These are phyloP conservation scores for Brachionus rubens DNA, from an alignment of 1,140 invertebrate species.

Conservation along the genomic window DNA sequence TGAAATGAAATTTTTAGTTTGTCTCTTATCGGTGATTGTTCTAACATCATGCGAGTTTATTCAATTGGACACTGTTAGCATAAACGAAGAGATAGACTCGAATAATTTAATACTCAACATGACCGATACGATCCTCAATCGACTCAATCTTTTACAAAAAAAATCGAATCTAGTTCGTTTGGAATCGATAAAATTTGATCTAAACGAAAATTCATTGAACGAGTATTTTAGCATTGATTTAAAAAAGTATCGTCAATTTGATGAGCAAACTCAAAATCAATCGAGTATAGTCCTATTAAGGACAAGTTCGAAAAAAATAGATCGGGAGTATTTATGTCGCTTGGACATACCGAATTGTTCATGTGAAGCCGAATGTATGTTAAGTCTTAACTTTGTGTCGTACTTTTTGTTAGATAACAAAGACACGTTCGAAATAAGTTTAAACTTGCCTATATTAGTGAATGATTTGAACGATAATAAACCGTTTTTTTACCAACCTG, in stretches of 20 bases:
- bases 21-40: too few species aligned
- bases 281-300: background rate
- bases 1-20: too few species aligned
- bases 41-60: too few species aligned
- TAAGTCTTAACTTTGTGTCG: background rate
- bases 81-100: conserved; percentile 12
- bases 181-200: conserved; percentile 3
- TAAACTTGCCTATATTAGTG: background rate
- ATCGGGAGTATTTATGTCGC: conserved; percentile 19
- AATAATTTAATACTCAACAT: background rate
- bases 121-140: background rate
- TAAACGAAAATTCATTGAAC: background rate
- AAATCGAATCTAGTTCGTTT: conserved; percentile 10
- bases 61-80: background rate
- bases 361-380: background rate
- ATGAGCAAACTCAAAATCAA: background rate
- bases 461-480: conserved; percentile 33
- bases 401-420: conserved; percentile 15
- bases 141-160: background rate
- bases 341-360: background rate
- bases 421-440: background rate
- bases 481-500: conserved; percentile 36
- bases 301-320: conserved; percentile 22
- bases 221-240: conserved; percentile 39
- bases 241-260: conserved; percentile 9